Base-by-base conservation (phyloP, 2,888 invertebrate species). In the Drosophila fulvimacula region DNA sequence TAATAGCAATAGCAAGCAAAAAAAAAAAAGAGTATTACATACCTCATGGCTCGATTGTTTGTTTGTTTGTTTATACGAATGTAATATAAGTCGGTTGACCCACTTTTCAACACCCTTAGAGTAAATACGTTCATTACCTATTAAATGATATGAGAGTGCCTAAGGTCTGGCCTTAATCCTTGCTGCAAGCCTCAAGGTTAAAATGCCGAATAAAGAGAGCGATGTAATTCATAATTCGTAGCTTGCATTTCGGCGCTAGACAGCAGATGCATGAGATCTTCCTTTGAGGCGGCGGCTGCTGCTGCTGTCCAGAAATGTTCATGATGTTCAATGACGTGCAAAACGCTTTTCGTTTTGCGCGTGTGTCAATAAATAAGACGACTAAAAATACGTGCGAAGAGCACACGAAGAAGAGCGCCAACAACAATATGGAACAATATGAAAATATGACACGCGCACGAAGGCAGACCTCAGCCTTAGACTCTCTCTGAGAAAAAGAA, bases 311-410 rank as follows among this genome's bases (percentile, higher is more conserved):
- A 46, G 42, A 21, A 52, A 36, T 55, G 34, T 32, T 30, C 44
- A n/a, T n/a, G n/a, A n/a, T n/a, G 24, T 32, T 21, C 44, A 44
- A 70, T 57, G 59, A 62, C 48, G 70, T 56, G 60, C 57, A 71
- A 74, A 75, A 56, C 64, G 61, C 72, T 75, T 72, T 60, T 67
- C 62, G 61, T 67, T 70, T 71, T 61, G 81, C 83, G 81, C 81
- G 80, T 82, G 83, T 81, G 74, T 81, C 84, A 82, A 82, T 83
- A 83, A 83, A 83, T 83, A 83, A 83, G 71, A 63, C 51, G 69
- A 81, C 82, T 82, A 83, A 83, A 82, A 82, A 82, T 82, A 83
- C 83, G 70, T 70, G 75, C 67, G 44, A 73, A 55, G 48, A 49
- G 34, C n/a, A 27, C 27, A 1, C 57, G 68, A 71, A 60, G 62